Conservation (phyloP, 1,140 invertebrate species). For the Bombus superbus region DNA sequence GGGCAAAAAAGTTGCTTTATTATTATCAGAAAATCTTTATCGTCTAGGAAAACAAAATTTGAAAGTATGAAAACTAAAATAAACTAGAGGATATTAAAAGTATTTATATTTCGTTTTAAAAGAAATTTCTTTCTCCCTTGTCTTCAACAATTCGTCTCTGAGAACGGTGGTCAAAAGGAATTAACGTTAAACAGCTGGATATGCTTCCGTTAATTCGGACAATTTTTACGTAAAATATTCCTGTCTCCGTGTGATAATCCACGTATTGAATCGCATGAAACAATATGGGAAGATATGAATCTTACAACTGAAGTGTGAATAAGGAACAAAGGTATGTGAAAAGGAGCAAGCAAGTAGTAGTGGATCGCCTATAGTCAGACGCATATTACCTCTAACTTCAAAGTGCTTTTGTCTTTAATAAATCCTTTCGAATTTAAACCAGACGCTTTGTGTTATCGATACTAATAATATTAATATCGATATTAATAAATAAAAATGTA, state of each 20-base stretch:
- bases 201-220: background rate
- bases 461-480: too few species aligned
- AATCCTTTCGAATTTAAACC: background rate
- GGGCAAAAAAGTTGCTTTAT: too few species aligned
- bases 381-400: background rate
- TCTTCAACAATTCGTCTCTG: too few species aligned
- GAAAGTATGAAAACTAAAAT: too few species aligned
- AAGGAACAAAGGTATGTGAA: background rate
- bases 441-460: background rate
- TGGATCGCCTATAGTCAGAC: background rate
- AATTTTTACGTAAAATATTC: too few species aligned
- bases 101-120: too few species aligned
- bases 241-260: background rate
- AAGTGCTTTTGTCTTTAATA: background rate
- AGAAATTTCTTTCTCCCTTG: too few species aligned
- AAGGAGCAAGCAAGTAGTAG: background rate
- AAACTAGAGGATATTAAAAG: too few species aligned
- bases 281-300: background rate
- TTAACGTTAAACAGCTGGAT: background rate
- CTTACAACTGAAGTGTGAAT: background rate
- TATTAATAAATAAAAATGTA: too few species aligned
- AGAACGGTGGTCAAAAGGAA: too few species aligned
- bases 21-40: too few species aligned
- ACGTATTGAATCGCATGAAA: background rate
- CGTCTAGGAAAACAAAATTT: too few species aligned